These are phyloP conservation scores for Saccostrea glomerata DNA, from an alignment of 1,140 invertebrate species.

Conservation along the genomic window DNA sequence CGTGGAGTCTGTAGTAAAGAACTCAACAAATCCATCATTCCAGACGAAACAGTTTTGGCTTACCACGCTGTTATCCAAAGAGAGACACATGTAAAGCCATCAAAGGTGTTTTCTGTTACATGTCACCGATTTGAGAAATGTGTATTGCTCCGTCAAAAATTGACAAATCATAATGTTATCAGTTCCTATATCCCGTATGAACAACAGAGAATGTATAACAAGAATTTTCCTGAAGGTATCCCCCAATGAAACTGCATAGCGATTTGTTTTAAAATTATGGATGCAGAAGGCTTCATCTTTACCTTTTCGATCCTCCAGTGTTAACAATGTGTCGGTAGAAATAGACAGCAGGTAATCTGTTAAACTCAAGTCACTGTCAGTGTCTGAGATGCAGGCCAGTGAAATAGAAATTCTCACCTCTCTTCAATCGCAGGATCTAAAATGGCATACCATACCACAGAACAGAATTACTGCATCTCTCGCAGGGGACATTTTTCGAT, in stretches of 20 bases:
- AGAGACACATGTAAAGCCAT: slow-evolving; percentile 68
- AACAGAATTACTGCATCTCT: background rate
- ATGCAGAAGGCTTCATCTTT: no score
- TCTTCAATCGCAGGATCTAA: slow-evolving; percentile 31
- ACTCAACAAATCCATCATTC: slow-evolving; percentile 71
- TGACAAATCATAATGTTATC: no score
- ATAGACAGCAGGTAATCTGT: no score
- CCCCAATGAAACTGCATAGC: background rate
- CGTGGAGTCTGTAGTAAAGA: no score
- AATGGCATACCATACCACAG: slow-evolving; percentile 44
- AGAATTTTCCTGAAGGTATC: background rate
- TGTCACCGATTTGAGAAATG: slow-evolving; percentile 57
- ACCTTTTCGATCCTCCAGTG: no score
- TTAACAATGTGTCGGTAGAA: no score
- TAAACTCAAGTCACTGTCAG: slow-evolving; percentile 4
- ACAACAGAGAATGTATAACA: background rate
- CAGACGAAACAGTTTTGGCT: slow-evolving; percentile 90
- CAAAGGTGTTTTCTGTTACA: slow-evolving; percentile 75
- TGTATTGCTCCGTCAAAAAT: no score
- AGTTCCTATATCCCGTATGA: background rate
- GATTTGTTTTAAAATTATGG: no score
- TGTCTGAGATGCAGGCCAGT: background rate
- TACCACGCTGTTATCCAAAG: slow-evolving; percentile 84
- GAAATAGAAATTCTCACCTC: slow-evolving; percentile 46
- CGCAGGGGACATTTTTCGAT: background rate